Conservation (phyloP, 1,140 invertebrate genomes). For the Mya arenaria region DNA sequence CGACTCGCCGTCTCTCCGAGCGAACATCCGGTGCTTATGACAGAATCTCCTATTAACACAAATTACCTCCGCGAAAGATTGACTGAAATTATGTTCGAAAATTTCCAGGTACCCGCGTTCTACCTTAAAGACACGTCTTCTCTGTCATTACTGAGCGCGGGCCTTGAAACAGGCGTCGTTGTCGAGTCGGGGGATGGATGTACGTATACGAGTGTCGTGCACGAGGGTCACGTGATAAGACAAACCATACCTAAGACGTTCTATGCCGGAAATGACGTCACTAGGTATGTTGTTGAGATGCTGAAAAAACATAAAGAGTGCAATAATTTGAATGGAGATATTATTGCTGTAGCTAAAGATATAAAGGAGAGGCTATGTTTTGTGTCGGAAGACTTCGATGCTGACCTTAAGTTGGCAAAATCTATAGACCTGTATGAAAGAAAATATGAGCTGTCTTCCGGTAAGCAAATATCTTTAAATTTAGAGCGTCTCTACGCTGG, state of each 20-base stretch:
- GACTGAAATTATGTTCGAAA: constrained; percentile 41
- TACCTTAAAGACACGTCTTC: constrained; percentile 30
- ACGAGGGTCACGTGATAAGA: constrained; percentile 17
- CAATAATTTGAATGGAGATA: neutral
- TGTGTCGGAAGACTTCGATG: constrained; percentile 39
- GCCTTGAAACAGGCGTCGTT: constrained; percentile 18
- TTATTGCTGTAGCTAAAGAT: neutral
- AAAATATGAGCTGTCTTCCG: constrained; percentile 20
- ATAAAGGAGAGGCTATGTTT: constrained; percentile 40
- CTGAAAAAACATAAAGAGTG: neutral
- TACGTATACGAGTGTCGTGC: constrained; percentile 42
- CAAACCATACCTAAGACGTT: constrained; percentile 47
- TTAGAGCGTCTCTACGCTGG: constrained; percentile 27
- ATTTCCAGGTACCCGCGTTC: neutral
- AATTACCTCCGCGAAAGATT: constrained; percentile 36
- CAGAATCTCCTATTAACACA: constrained; percentile 39
- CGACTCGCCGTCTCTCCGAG: constrained; percentile 6
- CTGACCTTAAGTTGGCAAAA: constrained; percentile 27
- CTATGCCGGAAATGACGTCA: constrained; percentile 30
- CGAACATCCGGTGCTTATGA: constrained; percentile 7
- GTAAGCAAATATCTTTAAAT: constrained; percentile 3
- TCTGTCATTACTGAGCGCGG: constrained; percentile 29
- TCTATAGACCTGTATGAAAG: constrained; percentile 21
- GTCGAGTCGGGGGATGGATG: constrained; percentile 31
- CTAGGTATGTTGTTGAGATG: constrained; percentile 1